Base-by-base conservation (phyloP, 1,140 invertebrate genomes). In the Scaptomyza hsui region DNA sequence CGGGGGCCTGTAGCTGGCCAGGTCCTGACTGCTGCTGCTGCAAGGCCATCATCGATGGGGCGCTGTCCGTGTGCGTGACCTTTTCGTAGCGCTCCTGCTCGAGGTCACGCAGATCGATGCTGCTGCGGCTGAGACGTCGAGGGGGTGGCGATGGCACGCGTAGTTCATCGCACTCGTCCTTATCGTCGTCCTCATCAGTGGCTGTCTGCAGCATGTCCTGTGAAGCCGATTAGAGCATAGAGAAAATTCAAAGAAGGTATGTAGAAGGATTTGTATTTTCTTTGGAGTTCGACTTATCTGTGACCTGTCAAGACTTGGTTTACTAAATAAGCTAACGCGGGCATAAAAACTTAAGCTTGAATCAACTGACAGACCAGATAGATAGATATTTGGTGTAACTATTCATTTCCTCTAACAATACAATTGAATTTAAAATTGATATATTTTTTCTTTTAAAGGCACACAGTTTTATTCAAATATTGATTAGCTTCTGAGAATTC, bases 51-150 rank as follows among this genome's bases (percentile, higher is more conserved):
- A 91, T 91, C n/a, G 90, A 91, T 6, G 90, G 90, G 0, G 90
- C 90, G 42, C 90, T 91, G 57, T 91, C 90, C 35, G 90, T 91
- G 52, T 91, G 90, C 15, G 88, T 90, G 49, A 91, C 90, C 70
- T 90, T 90, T 37, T 91, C 90, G 29, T 91, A 90, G 16, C 89
- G 91, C 55, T 91, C 91, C 65, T 90, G 90, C 51, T 91, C 91
- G 45, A 91, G 59, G 72, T 91, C 91, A 19, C 91, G 85, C 52
- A 91, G 78, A 55, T 91, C 91, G 56, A 91, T 91, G 70, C 91
- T 91, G 70, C 91, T 91, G 24, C 91, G 79, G 53, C 90, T 91
- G 0, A 91, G 86, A 12, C 91, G 89, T 4, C 91, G 79, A 4
- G 90, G 91, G 15, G 90, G 90, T 35, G 91, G 90, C 52, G 91